Conservation (phyloP, 1,140 invertebrate genomes). For the Lordiphosa mommai region DNA sequence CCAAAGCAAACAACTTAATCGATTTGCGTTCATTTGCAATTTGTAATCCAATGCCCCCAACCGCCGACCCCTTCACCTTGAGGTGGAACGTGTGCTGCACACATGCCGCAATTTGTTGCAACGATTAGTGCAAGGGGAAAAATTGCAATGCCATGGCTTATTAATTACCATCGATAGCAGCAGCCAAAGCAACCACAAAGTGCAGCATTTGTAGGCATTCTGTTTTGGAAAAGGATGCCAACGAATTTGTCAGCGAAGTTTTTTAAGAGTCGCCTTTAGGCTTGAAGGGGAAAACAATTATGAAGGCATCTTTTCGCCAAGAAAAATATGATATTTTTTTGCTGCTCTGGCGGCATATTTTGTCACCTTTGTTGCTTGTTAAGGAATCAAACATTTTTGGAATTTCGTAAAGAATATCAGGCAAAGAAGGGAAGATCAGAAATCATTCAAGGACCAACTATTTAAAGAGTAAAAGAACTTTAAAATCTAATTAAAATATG, state of each 20-base stretch:
- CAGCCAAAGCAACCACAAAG: constrained; percentile 22
- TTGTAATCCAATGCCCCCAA: constrained; percentile 58
- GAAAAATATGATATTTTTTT: constrained; percentile 14
- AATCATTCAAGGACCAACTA: no score
- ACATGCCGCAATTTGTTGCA: constrained; percentile 75
- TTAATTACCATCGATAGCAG: constrained; percentile 70
- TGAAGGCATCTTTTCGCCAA: constrained; percentile 38
- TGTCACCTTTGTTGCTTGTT: constrained; percentile 27
- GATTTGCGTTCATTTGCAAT: constrained; percentile 77
- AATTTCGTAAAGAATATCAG: neutral
- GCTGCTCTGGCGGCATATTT: constrained; percentile 32
- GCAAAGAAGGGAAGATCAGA: neutral
- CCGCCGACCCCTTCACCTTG: constrained; percentile 2
- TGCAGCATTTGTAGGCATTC: constrained; percentile 43
- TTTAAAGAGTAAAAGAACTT: no score
- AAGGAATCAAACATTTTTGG: constrained; percentile 18
- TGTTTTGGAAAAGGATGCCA: neutral
- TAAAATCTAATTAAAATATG: no score
- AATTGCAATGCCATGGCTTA: constrained; percentile 65
- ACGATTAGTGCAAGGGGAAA: constrained; percentile 57
- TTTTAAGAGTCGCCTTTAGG: constrained; percentile 22
- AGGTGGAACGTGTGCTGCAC: constrained; percentile 59
- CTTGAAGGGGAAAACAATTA: constrained; percentile 55
- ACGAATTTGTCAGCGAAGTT: neutral
- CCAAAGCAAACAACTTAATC: constrained; percentile 66